phyloP scores from a whole-genome alignment of 2,888 invertebrate species.

The Hoplodrina ambigua region DNA sequence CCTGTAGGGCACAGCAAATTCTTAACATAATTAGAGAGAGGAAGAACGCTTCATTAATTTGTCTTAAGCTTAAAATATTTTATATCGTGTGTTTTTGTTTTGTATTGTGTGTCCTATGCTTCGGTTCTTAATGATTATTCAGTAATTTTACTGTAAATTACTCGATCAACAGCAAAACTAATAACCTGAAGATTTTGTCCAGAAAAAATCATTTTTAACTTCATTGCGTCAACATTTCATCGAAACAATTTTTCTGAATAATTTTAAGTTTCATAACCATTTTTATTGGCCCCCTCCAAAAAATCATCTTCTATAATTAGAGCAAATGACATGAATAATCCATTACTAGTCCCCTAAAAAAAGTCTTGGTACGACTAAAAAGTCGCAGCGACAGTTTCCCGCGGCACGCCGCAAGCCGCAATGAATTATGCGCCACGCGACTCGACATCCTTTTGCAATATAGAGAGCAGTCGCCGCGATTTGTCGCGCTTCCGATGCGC shows the following conservation, averaged over 20 bases:
- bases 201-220: no score
- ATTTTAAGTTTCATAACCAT: background rate
- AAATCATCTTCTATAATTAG: conserved; percentile 56
- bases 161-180: no score
- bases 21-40: no score
- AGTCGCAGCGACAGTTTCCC: conserved; percentile 59
- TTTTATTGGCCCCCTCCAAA: conserved; percentile 28
- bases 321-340: conserved; percentile 66
- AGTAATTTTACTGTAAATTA: no score
- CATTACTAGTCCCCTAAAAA: conserved; percentile 63
- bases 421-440: conserved; percentile 79
- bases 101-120: no score
- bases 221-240: background rate
- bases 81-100: no score
- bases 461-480: conserved; percentile 80
- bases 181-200: no score
- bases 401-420: conserved; percentile 64
- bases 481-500: conserved; percentile 80
- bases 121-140: no score
- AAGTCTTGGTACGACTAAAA: conserved; percentile 41
- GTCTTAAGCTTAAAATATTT: no score
- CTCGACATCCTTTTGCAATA: conserved; percentile 86
- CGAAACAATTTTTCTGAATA: background rate
- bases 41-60: no score
- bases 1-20: no score